Evolutionary conservation across 2,797 vertebrate genomes (phyloP).

Genomic region (Notamacropus eugenii): DNA sequence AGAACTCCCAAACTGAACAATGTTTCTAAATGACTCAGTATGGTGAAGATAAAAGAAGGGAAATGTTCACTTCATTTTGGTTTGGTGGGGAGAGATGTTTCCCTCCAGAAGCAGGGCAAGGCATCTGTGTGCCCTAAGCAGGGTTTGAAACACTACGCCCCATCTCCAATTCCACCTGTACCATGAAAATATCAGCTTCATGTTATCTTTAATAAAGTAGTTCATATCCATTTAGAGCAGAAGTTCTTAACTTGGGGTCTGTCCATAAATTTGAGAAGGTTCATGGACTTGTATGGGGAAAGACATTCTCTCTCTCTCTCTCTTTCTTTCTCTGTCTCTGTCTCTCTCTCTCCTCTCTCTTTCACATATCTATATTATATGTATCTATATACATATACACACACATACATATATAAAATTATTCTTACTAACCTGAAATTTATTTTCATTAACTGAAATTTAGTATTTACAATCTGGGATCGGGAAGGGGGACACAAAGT

Average conservation of each 20-base stretch:
- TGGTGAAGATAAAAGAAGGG: background rate
- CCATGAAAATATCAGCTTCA: background rate
- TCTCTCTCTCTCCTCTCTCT: no score
- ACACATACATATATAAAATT: no score
- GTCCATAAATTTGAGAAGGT: background rate
- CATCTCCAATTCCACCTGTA: background rate
- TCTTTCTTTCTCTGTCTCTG: no score
- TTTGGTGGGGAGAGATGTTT: background rate
- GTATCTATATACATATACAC: no score
- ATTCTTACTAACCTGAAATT: no score
- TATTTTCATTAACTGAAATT: no score
- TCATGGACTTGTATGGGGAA: background rate
- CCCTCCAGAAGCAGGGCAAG: background rate
- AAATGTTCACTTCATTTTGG: background rate
- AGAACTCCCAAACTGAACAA: background rate
- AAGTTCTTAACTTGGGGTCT: background rate
- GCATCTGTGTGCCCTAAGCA: background rate
- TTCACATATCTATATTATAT: no score
- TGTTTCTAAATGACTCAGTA: background rate
- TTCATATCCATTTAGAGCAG: background rate
- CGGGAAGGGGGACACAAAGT: background rate
- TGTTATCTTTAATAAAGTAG: background rate
- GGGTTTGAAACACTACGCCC: background rate
- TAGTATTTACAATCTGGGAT: background rate
- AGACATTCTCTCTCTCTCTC: no score